Evolutionary conservation across 2,888 invertebrate species (phyloP), one percentile per base, ranked within the genome.

Genomic region (Idaea aversata): DNA sequence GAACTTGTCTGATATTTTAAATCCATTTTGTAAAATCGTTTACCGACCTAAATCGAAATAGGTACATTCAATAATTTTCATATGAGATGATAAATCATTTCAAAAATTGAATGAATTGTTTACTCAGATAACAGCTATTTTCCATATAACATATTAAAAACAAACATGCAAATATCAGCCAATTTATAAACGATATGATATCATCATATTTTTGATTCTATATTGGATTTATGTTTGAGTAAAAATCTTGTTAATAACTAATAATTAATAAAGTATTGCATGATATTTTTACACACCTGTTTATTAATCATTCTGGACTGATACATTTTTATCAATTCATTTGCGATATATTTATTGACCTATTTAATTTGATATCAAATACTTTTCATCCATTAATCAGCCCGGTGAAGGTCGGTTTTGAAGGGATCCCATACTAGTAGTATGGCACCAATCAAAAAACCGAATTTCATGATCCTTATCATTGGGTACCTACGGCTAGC

Each of bases 141-240:
- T 13, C 47, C 47, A 47, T 47, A 10, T 47, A 47, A 47, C 47
- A 47, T 36, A 36, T 47, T 47, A 47, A 47, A 47, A 47, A 13
- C 47, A 47, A 47, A 61, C 62, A 57, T 65, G 47, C 59, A 65
- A 61, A 65, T 65, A 47, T 62, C 59, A 34, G 36, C 59, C 15
- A 57, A 25, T 65, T 63, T 38, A 38, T 38, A 34, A 59, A 47
- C 10, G 7, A 47, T 47, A 47, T 47, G 47, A 47, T 6, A 7
- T 7, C 7, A 7, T 13, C 6, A 10, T 6, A 47, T 47, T 5
- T 47, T 47, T 47, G 13, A 47, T 47, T 47, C 7, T 13, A 47
- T 25, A 25, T 25, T 25, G 25, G 25, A 25, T 25, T 13, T 47
- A 5, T 13, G 7, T 10, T 47, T 47, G 10, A 7, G 47, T 13